phyloP scores from a whole-genome alignment of 2,797 vertebrate species.

The Sitta carolinensis region DNA sequence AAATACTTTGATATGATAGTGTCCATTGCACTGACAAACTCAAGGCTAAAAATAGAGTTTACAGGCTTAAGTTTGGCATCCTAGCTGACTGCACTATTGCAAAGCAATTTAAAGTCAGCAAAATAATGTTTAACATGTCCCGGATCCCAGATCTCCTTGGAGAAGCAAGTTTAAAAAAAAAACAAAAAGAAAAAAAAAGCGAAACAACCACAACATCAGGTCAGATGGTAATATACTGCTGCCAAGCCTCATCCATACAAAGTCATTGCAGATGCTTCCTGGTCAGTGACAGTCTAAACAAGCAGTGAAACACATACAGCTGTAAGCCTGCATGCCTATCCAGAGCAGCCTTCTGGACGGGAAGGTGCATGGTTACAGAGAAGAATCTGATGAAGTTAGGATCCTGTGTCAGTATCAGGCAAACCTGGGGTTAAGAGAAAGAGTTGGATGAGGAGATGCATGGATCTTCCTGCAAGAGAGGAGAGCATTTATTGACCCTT shows the following conservation, averaged over 20 bases:
- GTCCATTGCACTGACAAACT: conserved; percentile 61
- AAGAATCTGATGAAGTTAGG: not conserved
- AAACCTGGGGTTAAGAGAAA: not conserved
- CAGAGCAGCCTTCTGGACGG: not conserved
- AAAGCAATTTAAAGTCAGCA: conserved; percentile 61
- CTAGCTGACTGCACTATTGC: conserved; percentile 43
- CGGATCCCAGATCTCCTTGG: conserved; percentile 10
- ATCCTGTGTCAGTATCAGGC: not conserved
- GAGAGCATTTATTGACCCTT: not conserved
- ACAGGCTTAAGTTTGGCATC: conserved; percentile 55
- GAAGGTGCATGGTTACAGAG: not conserved
- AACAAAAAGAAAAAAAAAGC: not conserved
- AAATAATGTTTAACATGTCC: conserved; percentile 59
- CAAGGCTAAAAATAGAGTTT: conserved; percentile 70
- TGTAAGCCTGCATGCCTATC: not conserved
- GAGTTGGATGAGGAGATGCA: not conserved
- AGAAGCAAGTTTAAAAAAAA: not conserved
- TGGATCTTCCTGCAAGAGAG: not conserved
- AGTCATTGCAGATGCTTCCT: conserved; percentile 53
- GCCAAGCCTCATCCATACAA: conserved; percentile 44
- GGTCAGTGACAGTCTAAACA: conserved; percentile 44
- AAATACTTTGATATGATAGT: conserved; percentile 66
- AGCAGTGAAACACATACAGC: conserved; percentile 17
- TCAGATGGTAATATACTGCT: conserved; percentile 33
- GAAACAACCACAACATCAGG: conserved; percentile 8